These are phyloP conservation scores for Drosophila fulvimacula DNA, from an alignment of 2,888 invertebrate genomes.

Conservation along the genomic window DNA sequence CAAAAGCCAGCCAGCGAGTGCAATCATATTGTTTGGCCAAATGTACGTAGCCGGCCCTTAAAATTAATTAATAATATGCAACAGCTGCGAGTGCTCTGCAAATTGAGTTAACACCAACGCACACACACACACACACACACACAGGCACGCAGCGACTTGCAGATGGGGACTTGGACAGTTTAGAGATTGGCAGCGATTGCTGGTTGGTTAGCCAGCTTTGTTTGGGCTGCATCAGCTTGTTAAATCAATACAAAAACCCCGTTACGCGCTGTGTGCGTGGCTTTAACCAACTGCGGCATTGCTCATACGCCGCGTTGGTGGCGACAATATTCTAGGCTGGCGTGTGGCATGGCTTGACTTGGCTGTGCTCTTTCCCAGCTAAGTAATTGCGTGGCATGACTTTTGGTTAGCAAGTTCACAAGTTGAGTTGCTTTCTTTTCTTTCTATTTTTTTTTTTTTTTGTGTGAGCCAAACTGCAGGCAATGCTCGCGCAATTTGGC, in stretches of 20 bases:
- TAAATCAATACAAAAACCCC: constrained; percentile 69
- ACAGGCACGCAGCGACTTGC: not conserved
- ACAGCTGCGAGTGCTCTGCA: constrained; percentile 47
- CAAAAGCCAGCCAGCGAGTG: constrained; percentile 26
- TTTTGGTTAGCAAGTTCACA: constrained; percentile 54
- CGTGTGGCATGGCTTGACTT: not conserved
- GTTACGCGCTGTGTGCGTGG: constrained; percentile 45
- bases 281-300: constrained; percentile 20
- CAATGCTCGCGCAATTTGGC: constrained; percentile 69
- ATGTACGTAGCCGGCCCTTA: constrained; percentile 44
- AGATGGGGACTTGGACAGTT: not conserved
- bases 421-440: constrained; percentile 29
- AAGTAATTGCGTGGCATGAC: constrained; percentile 77
- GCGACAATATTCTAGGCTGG: constrained; percentile 22
- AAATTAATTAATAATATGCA: constrained; percentile 48
- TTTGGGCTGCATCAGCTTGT: constrained; percentile 50
- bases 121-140: constrained; percentile 11
- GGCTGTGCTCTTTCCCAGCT: constrained; percentile 31
- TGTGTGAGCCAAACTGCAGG: constrained; percentile 48
- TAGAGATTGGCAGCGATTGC: constrained; percentile 5
- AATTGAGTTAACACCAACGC: constrained; percentile 26
- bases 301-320: constrained; percentile 44
- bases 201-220: constrained; percentile 4
- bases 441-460: not conserved
- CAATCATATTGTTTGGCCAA: constrained; percentile 51